Evolutionary conservation across 2,797 vertebrate species (phyloP), one percentile per base, ranked within the genome.

Genomic region (Periparus ater): DNA sequence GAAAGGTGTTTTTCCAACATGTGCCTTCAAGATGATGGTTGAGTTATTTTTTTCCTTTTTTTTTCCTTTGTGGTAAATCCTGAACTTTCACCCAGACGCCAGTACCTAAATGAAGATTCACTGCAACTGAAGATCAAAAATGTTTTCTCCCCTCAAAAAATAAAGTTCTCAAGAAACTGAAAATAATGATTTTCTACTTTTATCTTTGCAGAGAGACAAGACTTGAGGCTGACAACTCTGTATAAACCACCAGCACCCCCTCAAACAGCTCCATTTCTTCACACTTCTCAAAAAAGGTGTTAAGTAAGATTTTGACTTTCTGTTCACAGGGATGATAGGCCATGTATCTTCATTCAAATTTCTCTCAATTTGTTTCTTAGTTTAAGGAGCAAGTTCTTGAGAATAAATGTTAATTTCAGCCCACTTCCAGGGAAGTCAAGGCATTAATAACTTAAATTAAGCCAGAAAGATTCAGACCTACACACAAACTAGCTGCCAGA

Each of bases 371-470:
- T 92, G 58, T 85, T 76, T 87, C 78, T 87, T 61, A 67, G 48
- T 71, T 32, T 34, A 61, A 91, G 36, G 47, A 94, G 36, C 13
- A 68, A 79, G 48, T 79, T 92, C 42, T 90, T 61, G 73, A 86
- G 34, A 45, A 68, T 53, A 87, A 61, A 47, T 65, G 36, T 61
- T 76, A 85, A 85, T 91, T 93, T 76, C 40, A 61, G 42, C 27
- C 51, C 63, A 79, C 72, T 82, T 87, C 29, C 71, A 55, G 23
- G 23, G 21, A 26, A 86, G 40, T 70, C 61, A 50, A 85, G 32
- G 17, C 38, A 67, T 86, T 79, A 70, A 70, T 81, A 89, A 91
- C 57, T 71, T 94, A 93, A 96, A 89, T 88, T 68, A 93, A 93
- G 42, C 40, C 82, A 87, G 50, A 74, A 88, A 82, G 36, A 65